A percentile compares a stretch with the other conserved stretches of the same genome.
phyloP scores from a whole-genome alignment of 2,113 vertebrate genomes.

The Monopterus albus region DNA sequence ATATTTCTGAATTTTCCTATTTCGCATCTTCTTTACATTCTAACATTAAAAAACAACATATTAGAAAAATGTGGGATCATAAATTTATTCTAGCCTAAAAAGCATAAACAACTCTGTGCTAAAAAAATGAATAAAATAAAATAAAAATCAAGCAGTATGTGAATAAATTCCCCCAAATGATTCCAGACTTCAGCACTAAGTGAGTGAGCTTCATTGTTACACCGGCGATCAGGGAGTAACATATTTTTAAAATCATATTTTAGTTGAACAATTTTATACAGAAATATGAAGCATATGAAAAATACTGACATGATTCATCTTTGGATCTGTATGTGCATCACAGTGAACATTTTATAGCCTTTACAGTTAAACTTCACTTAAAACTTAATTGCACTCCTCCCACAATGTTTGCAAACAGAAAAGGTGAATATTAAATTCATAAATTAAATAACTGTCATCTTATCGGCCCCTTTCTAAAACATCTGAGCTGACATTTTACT shows the following conservation, averaged over 20 bases:
- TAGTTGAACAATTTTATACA: background rate
- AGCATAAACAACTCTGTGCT: slow-evolving; percentile 4
- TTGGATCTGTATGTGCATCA: slow-evolving; percentile 5
- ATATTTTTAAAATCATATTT: background rate
- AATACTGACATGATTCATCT: background rate
- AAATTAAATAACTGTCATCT: background rate
- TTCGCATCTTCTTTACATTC: background rate
- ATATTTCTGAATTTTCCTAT: background rate
- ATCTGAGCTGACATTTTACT: background rate
- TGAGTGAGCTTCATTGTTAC: background rate
- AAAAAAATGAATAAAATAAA: too few species aligned
- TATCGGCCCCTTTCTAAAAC: background rate
- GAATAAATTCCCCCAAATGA: slow-evolving; percentile 5
- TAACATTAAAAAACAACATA: background rate
- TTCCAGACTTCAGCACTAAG: background rate
- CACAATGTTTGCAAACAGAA: too few species aligned
- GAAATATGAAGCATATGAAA: background rate
- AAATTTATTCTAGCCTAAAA: background rate
- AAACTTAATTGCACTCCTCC: too few species aligned
- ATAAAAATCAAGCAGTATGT: background rate
- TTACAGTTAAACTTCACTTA: too few species aligned
- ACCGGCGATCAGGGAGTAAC: background rate
- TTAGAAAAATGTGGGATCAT: background rate
- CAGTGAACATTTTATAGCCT: background rate
- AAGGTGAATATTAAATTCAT: background rate